phyloP scores from a whole-genome alignment of 2,113 vertebrate genomes.

The Neolamprologus variostigma region DNA sequence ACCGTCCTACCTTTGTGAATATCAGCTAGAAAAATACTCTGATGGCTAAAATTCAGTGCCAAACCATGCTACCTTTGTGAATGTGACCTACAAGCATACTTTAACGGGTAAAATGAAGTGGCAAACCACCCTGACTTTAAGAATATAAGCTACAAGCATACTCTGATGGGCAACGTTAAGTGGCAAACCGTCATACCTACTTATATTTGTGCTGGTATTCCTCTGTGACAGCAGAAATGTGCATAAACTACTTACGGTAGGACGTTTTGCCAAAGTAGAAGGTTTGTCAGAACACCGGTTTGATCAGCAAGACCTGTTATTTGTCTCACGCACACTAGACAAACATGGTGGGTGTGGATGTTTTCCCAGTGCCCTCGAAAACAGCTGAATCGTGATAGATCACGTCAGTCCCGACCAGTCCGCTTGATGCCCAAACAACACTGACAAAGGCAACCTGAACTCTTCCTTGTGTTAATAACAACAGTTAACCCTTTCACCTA shows the following conservation, averaged over 20 bases:
- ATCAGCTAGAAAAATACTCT: no score
- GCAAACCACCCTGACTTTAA: accelerated
- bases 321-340: not conserved
- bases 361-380: accelerated
- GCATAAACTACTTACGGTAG: not conserved
- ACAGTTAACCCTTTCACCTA: not conserved
- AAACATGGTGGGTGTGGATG: not conserved
- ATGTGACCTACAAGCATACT: accelerated
- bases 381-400: accelerated
- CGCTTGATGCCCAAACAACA: not conserved
- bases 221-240: not conserved
- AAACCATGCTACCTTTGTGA: accelerated
- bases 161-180: not conserved
- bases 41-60: accelerated
- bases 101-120: not conserved
- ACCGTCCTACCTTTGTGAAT: no score
- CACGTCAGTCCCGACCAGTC: not conserved
- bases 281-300: not conserved
- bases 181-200: not conserved
- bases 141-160: not conserved
- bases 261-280: not conserved
- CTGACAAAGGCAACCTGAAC: not conserved
- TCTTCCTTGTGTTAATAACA: accelerated
- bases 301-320: not conserved
- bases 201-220: accelerated